These are phyloP conservation scores for Zaprionus kolodkinae DNA, from an alignment of 1,140 invertebrate species.

Conservation along the genomic window DNA sequence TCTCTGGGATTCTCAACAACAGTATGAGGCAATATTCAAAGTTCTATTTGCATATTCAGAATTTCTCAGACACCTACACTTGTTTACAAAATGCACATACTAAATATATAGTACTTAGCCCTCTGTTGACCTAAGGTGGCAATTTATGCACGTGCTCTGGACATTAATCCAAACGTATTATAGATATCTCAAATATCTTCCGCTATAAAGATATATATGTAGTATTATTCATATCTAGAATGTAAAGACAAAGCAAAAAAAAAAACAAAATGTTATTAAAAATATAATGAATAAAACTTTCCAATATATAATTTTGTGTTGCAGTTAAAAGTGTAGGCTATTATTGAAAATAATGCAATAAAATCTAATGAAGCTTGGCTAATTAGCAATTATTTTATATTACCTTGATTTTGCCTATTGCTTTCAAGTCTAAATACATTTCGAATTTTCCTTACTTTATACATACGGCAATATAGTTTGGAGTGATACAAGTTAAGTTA, in stretches of 20 bases:
- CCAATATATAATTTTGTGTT: constrained; percentile 2
- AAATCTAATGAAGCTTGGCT: constrained; percentile 4
- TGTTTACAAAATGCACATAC: background rate
- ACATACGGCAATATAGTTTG: background rate
- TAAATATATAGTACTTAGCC: background rate
- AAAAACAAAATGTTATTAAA: constrained; percentile 1
- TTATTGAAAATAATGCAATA: constrained; percentile 6
- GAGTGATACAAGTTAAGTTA: background rate
- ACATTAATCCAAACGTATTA: background rate
- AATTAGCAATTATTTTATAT: constrained; percentile 6
- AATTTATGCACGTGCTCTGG: background rate
- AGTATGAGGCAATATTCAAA: constrained; percentile 9
- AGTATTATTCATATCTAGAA: background rate
- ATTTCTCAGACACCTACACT: background rate
- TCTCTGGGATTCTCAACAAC: no score
- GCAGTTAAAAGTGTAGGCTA: background rate
- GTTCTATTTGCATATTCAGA: constrained; percentile 14
- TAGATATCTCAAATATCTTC: background rate
- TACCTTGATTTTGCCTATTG: constrained; percentile 3
- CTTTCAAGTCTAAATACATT: constrained; percentile 1
- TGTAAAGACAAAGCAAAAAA: background rate
- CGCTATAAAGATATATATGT: background rate
- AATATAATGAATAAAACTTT: background rate
- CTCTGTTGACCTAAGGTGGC: background rate
- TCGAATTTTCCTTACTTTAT: background rate